A percentile compares a stretch with the other conserved stretches of the same genome.
phyloP scores from a whole-genome alignment of 1,140 invertebrate genomes.

The Amyelois transitella region DNA sequence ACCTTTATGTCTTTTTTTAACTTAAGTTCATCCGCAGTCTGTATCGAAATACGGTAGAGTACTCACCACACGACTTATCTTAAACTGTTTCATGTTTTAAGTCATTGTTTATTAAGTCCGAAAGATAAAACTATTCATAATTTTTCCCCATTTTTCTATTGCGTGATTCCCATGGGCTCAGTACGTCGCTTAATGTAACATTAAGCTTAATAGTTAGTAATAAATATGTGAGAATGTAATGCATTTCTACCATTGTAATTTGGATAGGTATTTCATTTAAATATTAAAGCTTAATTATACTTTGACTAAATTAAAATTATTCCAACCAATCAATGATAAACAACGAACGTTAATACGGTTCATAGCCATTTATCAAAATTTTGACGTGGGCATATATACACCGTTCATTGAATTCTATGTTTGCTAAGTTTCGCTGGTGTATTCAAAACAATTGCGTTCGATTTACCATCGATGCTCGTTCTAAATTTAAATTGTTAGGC shows the following conservation, averaged over 20 bases:
- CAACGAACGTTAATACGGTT: slow-evolving; percentile 10
- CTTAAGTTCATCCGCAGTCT: too few species aligned
- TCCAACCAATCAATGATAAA: background rate
- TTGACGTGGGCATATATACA: slow-evolving; percentile 29
- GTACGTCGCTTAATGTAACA: slow-evolving; percentile 46
- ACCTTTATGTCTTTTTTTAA: too few species aligned
- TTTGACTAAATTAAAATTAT: too few species aligned
- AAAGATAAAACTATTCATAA: slow-evolving; percentile 16
- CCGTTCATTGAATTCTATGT: slow-evolving; percentile 29
- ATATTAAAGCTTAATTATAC: too few species aligned
- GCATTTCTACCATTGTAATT: too few species aligned
- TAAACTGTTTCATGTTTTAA: slow-evolving; percentile 23
- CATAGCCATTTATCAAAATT: slow-evolving; percentile 50
- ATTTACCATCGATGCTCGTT: slow-evolving; percentile 62
- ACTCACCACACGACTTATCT: too few species aligned
- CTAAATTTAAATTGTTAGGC: slow-evolving; percentile 71
- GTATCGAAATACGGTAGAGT: too few species aligned
- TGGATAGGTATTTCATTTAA: too few species aligned
- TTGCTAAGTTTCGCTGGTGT: slow-evolving; percentile 51
- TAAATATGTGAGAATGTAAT: slow-evolving; percentile 60
- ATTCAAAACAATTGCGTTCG: slow-evolving; percentile 70
- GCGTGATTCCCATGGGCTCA: slow-evolving; percentile 47
- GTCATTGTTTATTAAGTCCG: slow-evolving; percentile 41
- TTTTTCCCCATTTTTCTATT: slow-evolving; percentile 31
- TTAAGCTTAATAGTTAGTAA: slow-evolving; percentile 63